A percentile compares a stretch with the other conserved stretches of the same genome.
phyloP scores from a whole-genome alignment of 2,888 invertebrate genomes.

The Sussaba pulchella region DNA sequence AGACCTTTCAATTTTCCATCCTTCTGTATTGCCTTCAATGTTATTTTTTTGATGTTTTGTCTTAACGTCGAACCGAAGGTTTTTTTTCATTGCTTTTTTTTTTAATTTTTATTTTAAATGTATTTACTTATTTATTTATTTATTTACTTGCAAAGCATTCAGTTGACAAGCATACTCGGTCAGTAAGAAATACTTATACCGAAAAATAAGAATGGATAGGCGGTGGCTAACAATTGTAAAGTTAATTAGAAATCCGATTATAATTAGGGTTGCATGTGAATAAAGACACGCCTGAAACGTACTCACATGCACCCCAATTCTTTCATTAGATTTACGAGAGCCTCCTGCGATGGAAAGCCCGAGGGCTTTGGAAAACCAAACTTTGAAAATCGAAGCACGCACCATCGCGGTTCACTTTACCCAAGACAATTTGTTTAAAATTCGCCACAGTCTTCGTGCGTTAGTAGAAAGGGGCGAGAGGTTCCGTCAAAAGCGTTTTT shows the following conservation, averaged over 20 bases:
- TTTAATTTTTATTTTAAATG: too few relatives aligned
- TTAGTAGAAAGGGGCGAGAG: background rate
- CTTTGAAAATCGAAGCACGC: constrained; percentile 47
- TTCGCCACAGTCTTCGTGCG: constrained; percentile 4
- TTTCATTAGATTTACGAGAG: constrained; percentile 8
- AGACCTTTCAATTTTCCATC: background rate
- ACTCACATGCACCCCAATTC: background rate
- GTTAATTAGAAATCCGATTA: background rate
- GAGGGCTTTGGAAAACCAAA: background rate
- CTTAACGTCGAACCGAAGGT: too few relatives aligned
- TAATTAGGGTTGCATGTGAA: too few relatives aligned
- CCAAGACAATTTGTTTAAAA: constrained; percentile 48
- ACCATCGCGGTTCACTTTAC: constrained; percentile 31
- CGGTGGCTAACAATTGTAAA: too few relatives aligned
- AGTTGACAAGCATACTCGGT: too few relatives aligned
- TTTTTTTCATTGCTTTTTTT: too few relatives aligned
- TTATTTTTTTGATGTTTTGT: too few relatives aligned
- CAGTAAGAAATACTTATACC: too few relatives aligned
- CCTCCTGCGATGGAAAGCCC: background rate
- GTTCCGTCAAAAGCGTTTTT: constrained; percentile 6
- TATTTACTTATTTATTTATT: too few relatives aligned
- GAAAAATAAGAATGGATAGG: too few relatives aligned
- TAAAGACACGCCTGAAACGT: background rate
- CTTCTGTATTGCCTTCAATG: too few relatives aligned
- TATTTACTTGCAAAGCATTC: too few relatives aligned